These are phyloP conservation scores for Malurus alboscapulatus DNA, from an alignment of 2,113 vertebrate genomes.

Conservation along the genomic window DNA sequence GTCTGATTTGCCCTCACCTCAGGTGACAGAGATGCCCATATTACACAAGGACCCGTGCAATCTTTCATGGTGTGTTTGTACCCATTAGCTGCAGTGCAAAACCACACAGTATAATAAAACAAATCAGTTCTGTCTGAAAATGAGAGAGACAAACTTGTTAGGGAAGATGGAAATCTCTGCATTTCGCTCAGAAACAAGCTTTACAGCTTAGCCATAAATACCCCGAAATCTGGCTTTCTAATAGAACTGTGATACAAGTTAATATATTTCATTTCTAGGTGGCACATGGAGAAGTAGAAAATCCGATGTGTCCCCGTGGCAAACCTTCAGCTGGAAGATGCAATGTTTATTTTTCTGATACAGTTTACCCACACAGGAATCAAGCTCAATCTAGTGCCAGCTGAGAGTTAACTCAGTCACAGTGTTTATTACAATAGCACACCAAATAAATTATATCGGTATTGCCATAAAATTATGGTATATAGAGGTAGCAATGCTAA, in stretches of 20 bases:
- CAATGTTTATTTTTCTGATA: background rate
- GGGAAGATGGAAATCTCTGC: slow-evolving; percentile 13
- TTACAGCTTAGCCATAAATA: slow-evolving; percentile 48
- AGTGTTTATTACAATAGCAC: background rate
- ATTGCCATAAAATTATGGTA: background rate
- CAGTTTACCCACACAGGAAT: background rate
- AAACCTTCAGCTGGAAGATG: background rate
- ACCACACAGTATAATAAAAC: background rate
- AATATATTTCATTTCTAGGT: slow-evolving; percentile 52
- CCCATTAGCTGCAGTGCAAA: background rate
- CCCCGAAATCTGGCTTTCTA: slow-evolving; percentile 47
- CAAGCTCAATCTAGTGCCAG: background rate
- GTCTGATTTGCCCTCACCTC: background rate
- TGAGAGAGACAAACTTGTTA: slow-evolving; percentile 23
- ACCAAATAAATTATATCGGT: background rate
- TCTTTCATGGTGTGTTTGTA: background rate
- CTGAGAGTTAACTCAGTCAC: background rate
- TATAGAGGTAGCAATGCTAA: background rate
- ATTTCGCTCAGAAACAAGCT: slow-evolving; percentile 39
- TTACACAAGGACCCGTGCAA: background rate
- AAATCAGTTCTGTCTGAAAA: slow-evolving; percentile 34
- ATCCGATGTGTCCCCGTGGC: background rate
- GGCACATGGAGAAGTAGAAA: background rate
- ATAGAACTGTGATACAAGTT: slow-evolving; percentile 40
- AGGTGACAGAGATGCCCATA: background rate